phyloP scores from a whole-genome alignment of 92 coral and sea anemone genomes.

The Chrysogorgia sp. region DNA sequence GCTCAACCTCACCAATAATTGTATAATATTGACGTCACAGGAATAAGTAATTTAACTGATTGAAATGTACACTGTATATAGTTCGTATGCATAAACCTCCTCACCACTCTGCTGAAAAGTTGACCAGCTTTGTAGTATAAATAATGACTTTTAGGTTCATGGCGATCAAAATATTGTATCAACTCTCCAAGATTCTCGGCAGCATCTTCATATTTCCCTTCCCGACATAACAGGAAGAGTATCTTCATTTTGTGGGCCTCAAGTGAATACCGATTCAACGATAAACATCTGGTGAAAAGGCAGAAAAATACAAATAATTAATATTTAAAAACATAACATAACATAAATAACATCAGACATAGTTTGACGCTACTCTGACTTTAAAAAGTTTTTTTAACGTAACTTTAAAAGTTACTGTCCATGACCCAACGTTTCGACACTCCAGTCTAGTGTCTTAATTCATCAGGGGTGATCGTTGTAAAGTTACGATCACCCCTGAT shows the following conservation, averaged over 20 bases:
- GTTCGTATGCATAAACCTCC: background rate
- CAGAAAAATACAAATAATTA: too few species aligned
- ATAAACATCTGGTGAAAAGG: conserved; percentile 69
- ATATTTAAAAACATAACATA: background rate
- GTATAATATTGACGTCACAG: too few species aligned
- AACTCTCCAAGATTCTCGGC: conserved; percentile 88
- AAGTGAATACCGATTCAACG: conserved; percentile 84
- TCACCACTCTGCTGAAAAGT: conserved; percentile 89
- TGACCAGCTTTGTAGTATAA: conserved; percentile 81
- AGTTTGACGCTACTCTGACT: too few species aligned
- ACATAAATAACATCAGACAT: too few species aligned
- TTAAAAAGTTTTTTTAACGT: too few species aligned
- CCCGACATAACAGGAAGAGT: conserved; percentile 80
- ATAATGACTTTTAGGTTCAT: conserved; percentile 90
- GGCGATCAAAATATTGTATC: conserved; percentile 85
- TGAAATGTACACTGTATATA: background rate
- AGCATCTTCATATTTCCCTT: conserved; percentile 92
- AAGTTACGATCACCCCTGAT: too few species aligned
- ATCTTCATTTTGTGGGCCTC: conserved; percentile 91
- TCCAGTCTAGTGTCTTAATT: too few species aligned
- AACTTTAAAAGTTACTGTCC: too few species aligned
- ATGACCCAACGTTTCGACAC: too few species aligned
- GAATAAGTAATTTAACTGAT: background rate
- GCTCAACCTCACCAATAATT: too few species aligned
- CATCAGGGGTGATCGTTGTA: too few species aligned